These are phyloP conservation scores for Nemotelus nigrinus DNA, from an alignment of 2,888 invertebrate genomes.

Conservation along the genomic window DNA sequence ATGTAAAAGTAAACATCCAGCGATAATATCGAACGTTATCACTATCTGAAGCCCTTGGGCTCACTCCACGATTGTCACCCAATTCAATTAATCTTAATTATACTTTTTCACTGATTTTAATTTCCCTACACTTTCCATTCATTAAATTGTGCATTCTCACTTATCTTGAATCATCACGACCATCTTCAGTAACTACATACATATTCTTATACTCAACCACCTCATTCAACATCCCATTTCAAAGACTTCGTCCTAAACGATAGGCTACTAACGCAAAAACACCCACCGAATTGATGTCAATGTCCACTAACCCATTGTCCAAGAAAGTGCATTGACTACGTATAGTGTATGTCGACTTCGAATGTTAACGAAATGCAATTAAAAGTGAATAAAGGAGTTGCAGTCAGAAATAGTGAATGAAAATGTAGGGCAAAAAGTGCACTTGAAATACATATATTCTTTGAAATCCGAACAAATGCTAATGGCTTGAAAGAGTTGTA, in stretches of 20 bases:
- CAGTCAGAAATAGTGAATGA: neutral
- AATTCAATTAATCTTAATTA: slow-evolving; percentile 23
- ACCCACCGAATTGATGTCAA: slow-evolving; percentile 27
- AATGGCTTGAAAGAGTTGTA: neutral
- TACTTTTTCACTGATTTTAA: neutral
- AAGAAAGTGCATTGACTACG: neutral
- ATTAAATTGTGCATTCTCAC: neutral
- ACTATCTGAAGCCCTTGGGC: too few relatives aligned
- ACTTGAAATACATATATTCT: neutral
- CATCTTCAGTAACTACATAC: neutral
- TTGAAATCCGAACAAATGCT: neutral
- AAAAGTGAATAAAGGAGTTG: neutral
- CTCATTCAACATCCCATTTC: neutral
- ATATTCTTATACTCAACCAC: neutral
- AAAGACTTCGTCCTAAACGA: neutral
- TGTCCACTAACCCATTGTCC: slow-evolving; percentile 35
- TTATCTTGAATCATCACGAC: neutral
- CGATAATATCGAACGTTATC: too few relatives aligned
- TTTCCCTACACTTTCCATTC: slow-evolving; percentile 1
- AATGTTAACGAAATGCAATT: slow-evolving; percentile 34
- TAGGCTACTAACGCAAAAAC: slow-evolving; percentile 5
- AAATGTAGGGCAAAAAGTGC: neutral
- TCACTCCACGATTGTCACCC: neutral
- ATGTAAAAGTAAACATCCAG: too few relatives aligned
- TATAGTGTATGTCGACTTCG: neutral